Evolutionary conservation across 2,113 vertebrate genomes (phyloP), one percentile per base, ranked within the genome.

Genomic region (Nerophis lumbriciformis): DNA sequence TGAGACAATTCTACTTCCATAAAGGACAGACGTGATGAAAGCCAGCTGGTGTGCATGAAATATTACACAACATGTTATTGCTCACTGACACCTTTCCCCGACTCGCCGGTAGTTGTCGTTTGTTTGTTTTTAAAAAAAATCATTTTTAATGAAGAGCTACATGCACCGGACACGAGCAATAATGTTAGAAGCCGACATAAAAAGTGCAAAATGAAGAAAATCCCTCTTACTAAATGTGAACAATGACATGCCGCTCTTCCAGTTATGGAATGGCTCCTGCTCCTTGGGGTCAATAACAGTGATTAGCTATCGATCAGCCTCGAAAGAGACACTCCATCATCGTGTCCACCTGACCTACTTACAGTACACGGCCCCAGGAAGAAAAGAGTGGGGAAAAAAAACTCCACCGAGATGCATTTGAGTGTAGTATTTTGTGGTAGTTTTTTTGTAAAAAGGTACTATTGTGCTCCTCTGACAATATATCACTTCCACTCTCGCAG

Each of bases 231-330:
- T 48, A 57, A 64, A 57, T 9, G 61, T 77, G 63, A 80, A 59
- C 72, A 55, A 75, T 65, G n/a, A 36, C 14, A 39, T 15, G 53
- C 38, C 9, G 11, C 39, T 57, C 39, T 16, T 6, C 53, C 9
- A 39, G 37, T 9, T 39, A 37, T 39, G 37, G 16, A 57, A 57
- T 57, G 55, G 44, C 39, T 57, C 55, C 55, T 65, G 68, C 64
- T 76, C 71, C 71, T 36, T 66, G 16, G 76, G 79, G 82, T 86
- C 85, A 86, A 85, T 87, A 84, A 76, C 83, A 81, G 83, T 87
- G 85, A 88, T 89, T 89, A 87, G 68, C 72, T 89, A 89, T 89
- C 75, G 85, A 89, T 89, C 79, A 82, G 65, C 54, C 63, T 49
- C 76, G 42, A 69, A 85, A 76, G 74, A 77, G 80, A 85, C 77